A percentile compares a stretch with the other conserved stretches of the same genome.
These are phyloP conservation scores for Hoplostethus mediterraneus DNA, from an alignment of 2,797 vertebrate genomes.

Conservation along the genomic window DNA sequence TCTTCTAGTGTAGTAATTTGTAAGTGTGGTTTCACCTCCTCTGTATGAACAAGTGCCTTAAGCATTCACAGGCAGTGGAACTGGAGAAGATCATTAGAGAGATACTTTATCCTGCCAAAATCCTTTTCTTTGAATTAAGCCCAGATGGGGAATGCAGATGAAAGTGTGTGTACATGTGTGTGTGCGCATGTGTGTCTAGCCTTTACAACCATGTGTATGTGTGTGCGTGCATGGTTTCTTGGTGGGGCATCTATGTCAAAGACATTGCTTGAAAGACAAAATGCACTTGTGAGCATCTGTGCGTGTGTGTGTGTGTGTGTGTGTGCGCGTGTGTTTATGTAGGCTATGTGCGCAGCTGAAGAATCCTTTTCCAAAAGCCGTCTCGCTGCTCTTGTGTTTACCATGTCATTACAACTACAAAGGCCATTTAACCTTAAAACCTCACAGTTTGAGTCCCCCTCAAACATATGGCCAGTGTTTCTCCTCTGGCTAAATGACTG, in stretches of 20 bases:
- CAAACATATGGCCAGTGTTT: constrained; percentile 83
- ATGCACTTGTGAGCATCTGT: constrained; percentile 48
- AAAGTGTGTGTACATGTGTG: constrained; percentile 74
- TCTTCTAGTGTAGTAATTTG: constrained; percentile 85
- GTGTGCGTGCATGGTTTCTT: constrained; percentile 46
- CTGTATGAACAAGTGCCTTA: constrained; percentile 87
- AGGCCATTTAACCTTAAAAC: constrained; percentile 86
- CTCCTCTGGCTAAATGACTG: constrained; percentile 84
- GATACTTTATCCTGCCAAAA: constrained; percentile 88
- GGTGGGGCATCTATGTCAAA: constrained; percentile 73
- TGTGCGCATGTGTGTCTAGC: constrained; percentile 47
- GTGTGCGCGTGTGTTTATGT: constrained; percentile 22
- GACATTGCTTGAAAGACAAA: constrained; percentile 58
- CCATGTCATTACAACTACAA: constrained; percentile 87
- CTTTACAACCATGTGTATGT: constrained; percentile 53
- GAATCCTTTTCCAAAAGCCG: constrained; percentile 77
- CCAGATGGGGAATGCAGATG: constrained; percentile 87
- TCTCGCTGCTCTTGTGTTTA: constrained; percentile 80
- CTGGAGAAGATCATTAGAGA: constrained; percentile 88
- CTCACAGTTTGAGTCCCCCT: constrained; percentile 84
- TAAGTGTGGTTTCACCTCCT: constrained; percentile 87
- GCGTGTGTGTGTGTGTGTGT: constrained; percentile 36
- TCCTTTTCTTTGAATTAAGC: constrained; percentile 86
- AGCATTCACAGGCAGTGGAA: constrained; percentile 86
- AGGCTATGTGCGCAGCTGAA: constrained; percentile 61